A percentile compares a stretch with the other conserved stretches of the same genome.
phyloP scores from a whole-genome alignment of 2,797 vertebrate species.

The Myoxocephalus aenaeus region DNA sequence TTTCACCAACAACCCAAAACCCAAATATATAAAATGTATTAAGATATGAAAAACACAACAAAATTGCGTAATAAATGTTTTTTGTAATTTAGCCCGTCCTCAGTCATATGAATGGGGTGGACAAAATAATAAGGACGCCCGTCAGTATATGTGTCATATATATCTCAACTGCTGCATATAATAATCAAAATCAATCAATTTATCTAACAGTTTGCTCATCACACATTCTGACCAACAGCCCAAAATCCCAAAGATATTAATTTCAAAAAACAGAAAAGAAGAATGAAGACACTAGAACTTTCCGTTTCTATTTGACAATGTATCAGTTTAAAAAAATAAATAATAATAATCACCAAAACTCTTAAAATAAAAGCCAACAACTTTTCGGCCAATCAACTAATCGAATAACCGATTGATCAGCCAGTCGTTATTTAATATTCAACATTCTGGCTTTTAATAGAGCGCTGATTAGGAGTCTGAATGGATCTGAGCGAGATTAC shows the following conservation, averaged over 20 bases:
- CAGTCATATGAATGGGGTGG: background rate
- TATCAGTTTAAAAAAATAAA: background rate
- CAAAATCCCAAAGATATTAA: background rate
- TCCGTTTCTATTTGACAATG: background rate
- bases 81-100: too few species aligned
- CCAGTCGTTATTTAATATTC: background rate
- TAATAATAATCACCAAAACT: background rate
- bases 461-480: conserved; percentile 37
- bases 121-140: background rate
- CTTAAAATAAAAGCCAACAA: too few species aligned
- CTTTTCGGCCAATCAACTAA: too few species aligned
- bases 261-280: background rate
- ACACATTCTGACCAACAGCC: background rate
- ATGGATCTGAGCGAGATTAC: conserved; percentile 25
- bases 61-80: too few species aligned
- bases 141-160: too few species aligned
- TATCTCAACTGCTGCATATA: background rate
- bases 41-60: too few species aligned
- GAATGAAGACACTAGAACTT: background rate
- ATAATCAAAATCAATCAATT: background rate
- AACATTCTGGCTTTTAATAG: background rate
- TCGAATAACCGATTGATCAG: too few species aligned
- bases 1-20: too few species aligned
- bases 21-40: too few species aligned
- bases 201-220: background rate